A percentile compares a stretch with the other conserved stretches of the same genome.
phyloP scores from a whole-genome alignment of 2,888 invertebrate genomes.

The Drosophila glabriapex region DNA sequence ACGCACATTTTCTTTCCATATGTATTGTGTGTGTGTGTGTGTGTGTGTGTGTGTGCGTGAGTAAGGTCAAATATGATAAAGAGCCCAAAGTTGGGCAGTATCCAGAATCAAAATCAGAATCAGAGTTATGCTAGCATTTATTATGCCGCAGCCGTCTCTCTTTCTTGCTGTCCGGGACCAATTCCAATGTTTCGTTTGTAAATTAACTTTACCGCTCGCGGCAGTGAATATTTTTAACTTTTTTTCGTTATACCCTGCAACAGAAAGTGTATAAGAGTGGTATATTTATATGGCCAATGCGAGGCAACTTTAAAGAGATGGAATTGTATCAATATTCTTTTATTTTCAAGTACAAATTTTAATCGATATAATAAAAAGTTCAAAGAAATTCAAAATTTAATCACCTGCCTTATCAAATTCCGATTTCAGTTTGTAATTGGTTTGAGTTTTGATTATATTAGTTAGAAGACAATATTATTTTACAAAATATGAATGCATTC shows the following conservation, averaged over 20 bases:
- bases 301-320: too few relatives aligned
- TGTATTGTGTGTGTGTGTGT: constrained; percentile 5
- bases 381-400: background rate
- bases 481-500: background rate
- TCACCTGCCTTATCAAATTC: background rate
- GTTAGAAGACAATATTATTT: background rate
- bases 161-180: constrained; percentile 57
- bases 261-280: background rate
- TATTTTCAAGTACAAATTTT: background rate
- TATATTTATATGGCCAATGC: background rate
- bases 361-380: background rate
- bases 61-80: constrained; percentile 68
- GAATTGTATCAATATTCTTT: too few relatives aligned
- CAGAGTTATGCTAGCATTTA: constrained; percentile 71
- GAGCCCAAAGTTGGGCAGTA: constrained; percentile 42
- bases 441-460: background rate
- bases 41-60: constrained; percentile 15
- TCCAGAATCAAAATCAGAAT: constrained; percentile 41
- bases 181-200: constrained; percentile 78
- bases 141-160: constrained; percentile 70
- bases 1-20: constrained; percentile 50
- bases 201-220: constrained; percentile 76
- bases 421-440: background rate
- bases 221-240: constrained; percentile 64
- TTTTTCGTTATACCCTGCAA: constrained; percentile 31